Conservation (phyloP, 2,888 invertebrate genomes). For the Lapara coniferarum region DNA sequence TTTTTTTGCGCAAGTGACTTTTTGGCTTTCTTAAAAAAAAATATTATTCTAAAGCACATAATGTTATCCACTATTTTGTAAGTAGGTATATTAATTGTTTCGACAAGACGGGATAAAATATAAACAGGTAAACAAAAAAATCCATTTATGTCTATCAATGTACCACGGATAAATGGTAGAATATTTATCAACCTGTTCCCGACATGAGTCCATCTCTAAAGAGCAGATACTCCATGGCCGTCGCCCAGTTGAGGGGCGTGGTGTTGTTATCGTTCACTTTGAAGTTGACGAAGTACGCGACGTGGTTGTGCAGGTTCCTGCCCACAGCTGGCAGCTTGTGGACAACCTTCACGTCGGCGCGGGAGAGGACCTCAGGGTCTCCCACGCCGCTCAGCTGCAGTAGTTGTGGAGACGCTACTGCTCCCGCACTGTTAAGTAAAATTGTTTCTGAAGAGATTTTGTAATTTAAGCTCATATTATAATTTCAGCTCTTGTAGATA, state of each 20-base stretch:
- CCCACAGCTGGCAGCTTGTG: conserved; percentile 92
- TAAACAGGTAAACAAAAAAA: no score
- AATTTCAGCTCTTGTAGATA: no score
- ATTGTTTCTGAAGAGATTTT: not conserved
- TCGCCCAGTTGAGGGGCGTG: conserved; percentile 94
- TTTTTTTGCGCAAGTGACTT: no score
- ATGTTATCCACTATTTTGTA: no score
- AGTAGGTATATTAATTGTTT: no score
- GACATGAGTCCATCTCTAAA: conserved; percentile 95
- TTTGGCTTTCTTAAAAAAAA: no score
- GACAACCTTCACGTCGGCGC: conserved; percentile 86
- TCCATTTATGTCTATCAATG: no score
- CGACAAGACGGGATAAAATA: no score
- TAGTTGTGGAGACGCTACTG: conserved; percentile 97
- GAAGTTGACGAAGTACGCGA: conserved; percentile 91
- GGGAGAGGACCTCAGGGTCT: conserved; percentile 87
- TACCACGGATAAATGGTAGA: no score
- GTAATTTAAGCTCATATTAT: no score
- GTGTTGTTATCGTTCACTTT: conserved; percentile 93
- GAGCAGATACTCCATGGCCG: conserved; percentile 94
- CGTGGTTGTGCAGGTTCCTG: conserved; percentile 93
- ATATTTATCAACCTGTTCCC: conserved; percentile 86
- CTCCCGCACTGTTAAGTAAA: conserved; percentile 84
- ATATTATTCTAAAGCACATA: no score
- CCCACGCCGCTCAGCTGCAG: conserved; percentile 96